Evolutionary conservation across 2,113 vertebrate genomes (phyloP).

Genomic region (Rhinolophus sinicus): DNA sequence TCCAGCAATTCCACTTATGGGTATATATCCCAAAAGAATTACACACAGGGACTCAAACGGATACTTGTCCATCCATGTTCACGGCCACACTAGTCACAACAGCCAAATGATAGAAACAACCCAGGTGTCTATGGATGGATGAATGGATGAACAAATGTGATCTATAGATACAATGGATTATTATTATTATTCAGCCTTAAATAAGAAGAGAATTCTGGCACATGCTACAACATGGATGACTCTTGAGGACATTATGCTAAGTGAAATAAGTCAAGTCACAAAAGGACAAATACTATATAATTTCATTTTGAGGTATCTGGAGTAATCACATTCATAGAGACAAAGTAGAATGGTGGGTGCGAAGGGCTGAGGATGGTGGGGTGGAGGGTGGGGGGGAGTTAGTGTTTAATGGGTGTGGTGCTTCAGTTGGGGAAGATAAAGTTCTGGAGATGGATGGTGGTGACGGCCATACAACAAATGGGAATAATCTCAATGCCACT

Average conservation of each 20-base stretch:
- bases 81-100: neutral
- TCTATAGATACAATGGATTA: neutral
- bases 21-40: neutral
- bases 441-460: neutral
- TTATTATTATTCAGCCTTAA: neutral
- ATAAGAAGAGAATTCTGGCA: neutral
- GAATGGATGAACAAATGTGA: neutral
- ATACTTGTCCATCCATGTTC: neutral
- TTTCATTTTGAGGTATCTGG: neutral
- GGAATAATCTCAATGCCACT: neutral
- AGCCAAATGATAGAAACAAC: too few relatives aligned
- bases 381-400: too few relatives aligned
- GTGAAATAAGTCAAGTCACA: neutral
- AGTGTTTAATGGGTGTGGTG: rapidly evolving
- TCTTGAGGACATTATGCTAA: neutral
- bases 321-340: neutral
- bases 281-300: neutral
- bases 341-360: too few relatives aligned
- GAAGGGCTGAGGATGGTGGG: too few relatives aligned
- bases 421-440: neutral
- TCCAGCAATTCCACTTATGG: neutral
- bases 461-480: neutral
- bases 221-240: too few relatives aligned
- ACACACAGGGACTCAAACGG: neutral
- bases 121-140: neutral